Evolutionary conservation across 2,113 vertebrate genomes (phyloP), one percentile per base, ranked within the genome.

Genomic region (Agapornis roseicollis): DNA sequence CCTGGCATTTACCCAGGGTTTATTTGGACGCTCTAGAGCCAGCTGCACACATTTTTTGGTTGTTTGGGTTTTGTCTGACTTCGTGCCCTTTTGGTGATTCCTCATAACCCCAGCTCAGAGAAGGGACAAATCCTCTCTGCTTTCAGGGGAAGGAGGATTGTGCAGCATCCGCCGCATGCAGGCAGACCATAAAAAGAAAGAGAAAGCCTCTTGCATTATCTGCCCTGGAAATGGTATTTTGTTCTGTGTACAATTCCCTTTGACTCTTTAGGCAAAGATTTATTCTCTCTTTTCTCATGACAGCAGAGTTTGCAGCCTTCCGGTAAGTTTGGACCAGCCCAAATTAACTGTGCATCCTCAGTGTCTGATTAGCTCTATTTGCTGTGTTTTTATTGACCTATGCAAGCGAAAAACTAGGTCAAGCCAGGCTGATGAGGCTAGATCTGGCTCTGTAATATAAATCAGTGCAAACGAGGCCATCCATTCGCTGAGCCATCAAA

Each of bases 371-470:
- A 96, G 69, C 88, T 93, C 85, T 93, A 25, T 89, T 96, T 90
- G 53, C 88, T 63, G 73, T 85, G 90, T 84, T 94, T 85, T 94
- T 91, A 87, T 95, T 92, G 94, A 91, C 91, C 94, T 96, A 50
- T 41, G 92, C 66, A 74, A 66, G 88, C 70, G 94, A 56, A 71
- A 97, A 98, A 98, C 80, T 98, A 97, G 98, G 98, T 98, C 97
- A 98, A 94, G 85, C 85, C 76, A 17, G 85, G 96, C 96, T 97
- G 97, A 94, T 85, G 96, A 95, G 94, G 93, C 93, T 60, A 15
- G 96, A 82, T 77, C 89, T 93, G 92, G 85, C 93, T 91, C 29
- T 91, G 90, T 41, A 86, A 80, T 64, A 85, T 73, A 94, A 97
- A 96, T 96, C 82, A 81, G 89, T 41, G 53, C 74, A 82, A 94